phyloP scores from a whole-genome alignment of 2,888 invertebrate genomes.

The Linyphia triangularis region DNA sequence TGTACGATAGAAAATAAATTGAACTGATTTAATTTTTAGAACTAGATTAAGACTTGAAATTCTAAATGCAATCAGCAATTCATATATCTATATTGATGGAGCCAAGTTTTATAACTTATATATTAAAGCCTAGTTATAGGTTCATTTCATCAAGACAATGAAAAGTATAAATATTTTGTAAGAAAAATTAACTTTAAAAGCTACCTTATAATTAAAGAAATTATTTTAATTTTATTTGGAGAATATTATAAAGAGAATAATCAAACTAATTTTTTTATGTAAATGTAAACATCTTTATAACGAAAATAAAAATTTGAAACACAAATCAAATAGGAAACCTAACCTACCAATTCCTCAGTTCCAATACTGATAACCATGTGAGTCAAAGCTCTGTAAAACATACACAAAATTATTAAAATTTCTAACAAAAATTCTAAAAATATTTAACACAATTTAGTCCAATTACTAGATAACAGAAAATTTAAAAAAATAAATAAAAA shows the following conservation, averaged over 20 bases:
- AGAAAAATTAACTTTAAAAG: no score
- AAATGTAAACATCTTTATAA: neutral
- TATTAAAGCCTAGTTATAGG: no score
- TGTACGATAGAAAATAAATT: no score
- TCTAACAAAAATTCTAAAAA: neutral
- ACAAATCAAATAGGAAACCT: neutral
- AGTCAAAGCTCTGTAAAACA: conserved; percentile 82
- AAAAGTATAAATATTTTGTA: no score
- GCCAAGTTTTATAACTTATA: no score
- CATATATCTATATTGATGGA: no score
- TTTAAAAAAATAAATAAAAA: neutral
- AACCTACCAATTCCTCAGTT: conserved; percentile 83
- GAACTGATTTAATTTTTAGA: no score
- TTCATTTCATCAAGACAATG: no score
- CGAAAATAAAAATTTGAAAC: neutral
- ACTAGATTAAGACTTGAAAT: no score
- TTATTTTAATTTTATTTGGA: no score
- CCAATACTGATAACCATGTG: conserved; percentile 85
- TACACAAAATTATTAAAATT: neutral
- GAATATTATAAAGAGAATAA: no score
- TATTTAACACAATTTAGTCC: neutral
- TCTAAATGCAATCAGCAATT: no score
- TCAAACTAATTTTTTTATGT: neutral
- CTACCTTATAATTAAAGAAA: neutral
- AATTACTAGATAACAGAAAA: neutral